phyloP scores from a whole-genome alignment of 2,113 vertebrate species.

The Cynoglossus semilaevis region DNA sequence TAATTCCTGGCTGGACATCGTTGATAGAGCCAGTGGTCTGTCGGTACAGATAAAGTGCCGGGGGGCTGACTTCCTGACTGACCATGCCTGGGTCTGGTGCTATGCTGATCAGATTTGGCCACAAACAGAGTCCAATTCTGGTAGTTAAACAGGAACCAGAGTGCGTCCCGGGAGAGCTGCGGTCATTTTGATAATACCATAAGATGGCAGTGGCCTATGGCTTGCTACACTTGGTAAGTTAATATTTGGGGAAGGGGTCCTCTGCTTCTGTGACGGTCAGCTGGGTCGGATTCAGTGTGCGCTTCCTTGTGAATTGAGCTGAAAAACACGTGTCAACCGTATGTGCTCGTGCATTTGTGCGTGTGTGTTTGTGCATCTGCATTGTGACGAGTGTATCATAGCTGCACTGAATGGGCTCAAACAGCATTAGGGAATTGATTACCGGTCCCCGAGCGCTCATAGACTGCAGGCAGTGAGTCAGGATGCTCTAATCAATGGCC shows the following conservation, averaged over 20 bases:
- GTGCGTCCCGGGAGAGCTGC: constrained; percentile 58
- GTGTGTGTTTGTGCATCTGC: constrained; percentile 11
- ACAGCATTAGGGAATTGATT: constrained; percentile 78
- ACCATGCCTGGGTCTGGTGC: constrained; percentile 58
- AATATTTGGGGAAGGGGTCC: constrained; percentile 58
- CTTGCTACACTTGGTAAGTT: constrained; percentile 61
- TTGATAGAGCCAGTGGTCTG: constrained; percentile 38
- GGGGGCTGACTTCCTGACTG: constrained; percentile 56
- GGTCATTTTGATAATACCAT: constrained; percentile 70
- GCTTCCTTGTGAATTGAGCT: constrained; percentile 2
- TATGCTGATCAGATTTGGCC: constrained; percentile 71
- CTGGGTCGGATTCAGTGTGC: constrained; percentile 40
- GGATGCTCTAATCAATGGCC: constrained; percentile 70
- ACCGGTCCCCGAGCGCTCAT: constrained; percentile 73
- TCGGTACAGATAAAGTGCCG: constrained; percentile 55
- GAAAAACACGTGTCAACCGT: background rate
- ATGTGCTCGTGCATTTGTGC: background rate
- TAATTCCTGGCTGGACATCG: constrained; percentile 50
- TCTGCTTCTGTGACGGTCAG: constrained; percentile 54
- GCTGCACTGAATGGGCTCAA: constrained; percentile 62
- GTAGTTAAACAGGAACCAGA: constrained; percentile 69
- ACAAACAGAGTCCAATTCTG: constrained; percentile 50
- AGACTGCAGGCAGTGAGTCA: constrained; percentile 63
- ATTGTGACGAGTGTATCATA: constrained; percentile 40
- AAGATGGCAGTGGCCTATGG: constrained; percentile 58